These are phyloP conservation scores for Stichodactyla helianthus DNA, from an alignment of 64 coral and sea anemone species.

Conservation along the genomic window DNA sequence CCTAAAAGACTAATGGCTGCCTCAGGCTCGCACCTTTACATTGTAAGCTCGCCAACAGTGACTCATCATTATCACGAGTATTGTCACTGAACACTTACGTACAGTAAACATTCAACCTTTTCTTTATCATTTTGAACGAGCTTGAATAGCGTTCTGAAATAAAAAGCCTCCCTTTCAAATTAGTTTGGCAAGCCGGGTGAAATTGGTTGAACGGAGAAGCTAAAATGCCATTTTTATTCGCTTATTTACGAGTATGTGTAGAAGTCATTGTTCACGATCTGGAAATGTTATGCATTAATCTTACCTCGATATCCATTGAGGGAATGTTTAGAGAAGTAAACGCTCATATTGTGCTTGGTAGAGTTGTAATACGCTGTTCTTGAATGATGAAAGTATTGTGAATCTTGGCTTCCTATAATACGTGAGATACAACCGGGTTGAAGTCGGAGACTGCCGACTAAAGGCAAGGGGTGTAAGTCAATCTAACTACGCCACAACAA, in stretches of 20 bases:
- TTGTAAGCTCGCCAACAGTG: neutral
- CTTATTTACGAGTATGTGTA: neutral
- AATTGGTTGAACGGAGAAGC: too few relatives aligned
- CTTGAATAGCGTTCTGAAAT: too few relatives aligned
- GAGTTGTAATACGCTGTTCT: neutral
- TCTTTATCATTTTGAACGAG: too few relatives aligned
- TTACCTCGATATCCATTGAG: slow-evolving; percentile 18
- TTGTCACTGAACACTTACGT: neutral
- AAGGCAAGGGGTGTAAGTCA: neutral
- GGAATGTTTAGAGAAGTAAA: slow-evolving; percentile 17
- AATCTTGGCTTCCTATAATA: too few relatives aligned
- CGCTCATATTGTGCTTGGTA: neutral
- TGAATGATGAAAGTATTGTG: neutral
- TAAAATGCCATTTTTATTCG: too few relatives aligned
- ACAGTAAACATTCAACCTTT: too few relatives aligned
- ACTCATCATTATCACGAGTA: neutral
- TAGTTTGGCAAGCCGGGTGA: too few relatives aligned
- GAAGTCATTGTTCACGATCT: neutral
- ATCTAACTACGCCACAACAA: neutral
- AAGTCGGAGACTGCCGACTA: too few relatives aligned
- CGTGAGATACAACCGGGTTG: too few relatives aligned
- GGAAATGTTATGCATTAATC: neutral
- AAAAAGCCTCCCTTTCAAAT: too few relatives aligned
- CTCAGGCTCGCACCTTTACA: neutral
- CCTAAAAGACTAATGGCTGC: neutral